Evolutionary conservation across 2,888 invertebrate genomes (phyloP), one percentile per base, ranked within the genome.

Genomic region (Pegoplata infirma): DNA sequence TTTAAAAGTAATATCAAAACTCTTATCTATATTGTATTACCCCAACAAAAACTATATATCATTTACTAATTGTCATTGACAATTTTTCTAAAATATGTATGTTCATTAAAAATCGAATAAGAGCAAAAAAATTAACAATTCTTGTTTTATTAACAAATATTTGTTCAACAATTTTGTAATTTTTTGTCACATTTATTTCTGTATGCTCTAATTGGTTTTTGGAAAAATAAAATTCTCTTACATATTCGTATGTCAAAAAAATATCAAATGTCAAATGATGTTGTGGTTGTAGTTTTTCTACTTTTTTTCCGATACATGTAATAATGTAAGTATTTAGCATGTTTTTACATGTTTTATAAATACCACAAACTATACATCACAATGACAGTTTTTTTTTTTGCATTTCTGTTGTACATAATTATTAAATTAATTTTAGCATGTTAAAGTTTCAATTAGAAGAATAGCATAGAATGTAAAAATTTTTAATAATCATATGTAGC

Each of bases 161-260:
- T 44, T 7, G 8, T 16, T 17, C 46, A 25, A 40, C 5, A n/a
- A 40, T 17, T 61, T 10, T 19, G n/a, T 58, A 3, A 17, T 6
- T 46, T 46, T 28, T 46, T 19, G 46, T 14, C 10, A 32, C 25
- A 19, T 25, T 12, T 6, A 40, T 40, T 44, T 44, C 10, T n/a
- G 12, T 36, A 56, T 61, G 49, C 12, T 68, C 47, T 64, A 69
- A 69, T 69, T 76, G 75, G 56, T 58, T 63, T 68, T n/a, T 49
- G n/a, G 19, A 21, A 21, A 5, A 19, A n/a, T n/a, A n/a, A 21
- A 49, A 19, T 58, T 7, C 40, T 40, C 23, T 14, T 4, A 7
- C 7, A 36, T 16, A 55, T 73, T 10, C 14, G 14, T 56, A 49
- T 67, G 59, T 59, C 47, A 53, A 21, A 74, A 51, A 59, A 46